These are phyloP conservation scores for Myodes glareolus DNA, from an alignment of 2,113 vertebrate genomes.

Conservation along the genomic window DNA sequence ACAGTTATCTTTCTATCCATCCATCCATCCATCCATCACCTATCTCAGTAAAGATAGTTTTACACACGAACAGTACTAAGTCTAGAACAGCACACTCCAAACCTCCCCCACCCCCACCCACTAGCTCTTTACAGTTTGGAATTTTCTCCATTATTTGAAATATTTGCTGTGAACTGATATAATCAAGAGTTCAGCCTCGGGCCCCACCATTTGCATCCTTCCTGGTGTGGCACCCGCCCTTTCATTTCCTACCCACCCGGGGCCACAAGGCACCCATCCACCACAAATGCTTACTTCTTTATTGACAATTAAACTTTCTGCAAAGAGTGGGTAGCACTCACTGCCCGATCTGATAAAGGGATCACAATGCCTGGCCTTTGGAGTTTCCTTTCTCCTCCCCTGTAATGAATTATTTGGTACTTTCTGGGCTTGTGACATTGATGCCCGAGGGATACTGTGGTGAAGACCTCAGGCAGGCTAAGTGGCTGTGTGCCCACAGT, in stretches of 20 bases:
- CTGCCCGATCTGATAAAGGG: slow-evolving; percentile 10
- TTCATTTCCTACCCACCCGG: neutral
- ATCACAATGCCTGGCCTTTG: neutral
- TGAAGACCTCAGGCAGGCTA: neutral
- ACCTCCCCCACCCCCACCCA: neutral
- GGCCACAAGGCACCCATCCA: neutral
- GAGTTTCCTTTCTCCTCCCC: slow-evolving; percentile 34
- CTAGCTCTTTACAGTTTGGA: neutral
- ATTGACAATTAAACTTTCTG: slow-evolving; percentile 9
- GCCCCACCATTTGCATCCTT: neutral
- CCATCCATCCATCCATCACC: neutral
- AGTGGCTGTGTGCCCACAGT: no score
- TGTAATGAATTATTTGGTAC: neutral
- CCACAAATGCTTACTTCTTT: neutral
- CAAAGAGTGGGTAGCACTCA: neutral
- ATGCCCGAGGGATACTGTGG: neutral
- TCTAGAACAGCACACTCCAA: neutral
- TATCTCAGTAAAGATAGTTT: neutral
- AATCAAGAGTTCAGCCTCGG: neutral
- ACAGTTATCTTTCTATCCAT: neutral
- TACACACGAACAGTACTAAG: neutral
- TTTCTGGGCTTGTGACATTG: neutral
- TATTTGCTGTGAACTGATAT: neutral
- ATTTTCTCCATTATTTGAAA: slow-evolving; percentile 18
- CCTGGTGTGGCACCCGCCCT: neutral